Percentiles rank a stretch among this genome's conserved stretches.
Evolutionary conservation across 1,140 invertebrate genomes (phyloP).

Genomic region (Ips nitidus): DNA sequence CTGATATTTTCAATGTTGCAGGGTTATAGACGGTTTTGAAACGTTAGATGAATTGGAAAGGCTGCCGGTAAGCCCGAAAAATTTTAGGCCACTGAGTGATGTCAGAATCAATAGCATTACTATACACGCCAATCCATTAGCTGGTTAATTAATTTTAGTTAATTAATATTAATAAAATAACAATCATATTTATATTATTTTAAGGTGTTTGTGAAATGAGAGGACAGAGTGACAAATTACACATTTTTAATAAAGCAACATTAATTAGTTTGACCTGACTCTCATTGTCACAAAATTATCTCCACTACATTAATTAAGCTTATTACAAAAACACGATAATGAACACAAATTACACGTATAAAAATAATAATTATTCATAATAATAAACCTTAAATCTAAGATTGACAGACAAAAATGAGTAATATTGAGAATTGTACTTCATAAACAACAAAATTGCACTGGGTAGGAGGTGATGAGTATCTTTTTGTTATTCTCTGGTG

Average conservation of each 20-base stretch:
- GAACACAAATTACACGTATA: too few species aligned
- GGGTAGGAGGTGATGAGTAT: background rate
- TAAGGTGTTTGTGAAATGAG: too few species aligned
- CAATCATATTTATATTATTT: too few species aligned
- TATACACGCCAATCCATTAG: slow-evolving; percentile 96
- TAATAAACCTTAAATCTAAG: too few species aligned
- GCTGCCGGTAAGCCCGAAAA: slow-evolving; percentile 90
- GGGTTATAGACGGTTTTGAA: slow-evolving; percentile 97
- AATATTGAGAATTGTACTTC: background rate
- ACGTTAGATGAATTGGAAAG: slow-evolving; percentile 95
- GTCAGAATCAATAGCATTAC: slow-evolving; percentile 84
- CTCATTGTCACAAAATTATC: too few species aligned
- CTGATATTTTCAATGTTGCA: slow-evolving; percentile 51
- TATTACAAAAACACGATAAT: too few species aligned
- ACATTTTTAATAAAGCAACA: too few species aligned
- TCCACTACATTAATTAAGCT: too few species aligned
- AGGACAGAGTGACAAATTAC: too few species aligned
- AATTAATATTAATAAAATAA: background rate
- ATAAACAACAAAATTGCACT: slow-evolving; percentile 1
- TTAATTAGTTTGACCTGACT: too few species aligned
- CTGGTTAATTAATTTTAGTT: slow-evolving; percentile 58
- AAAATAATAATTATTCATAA: too few species aligned
- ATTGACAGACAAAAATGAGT: too few species aligned
- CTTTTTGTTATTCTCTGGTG: background rate
- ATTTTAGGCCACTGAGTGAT: slow-evolving; percentile 82